A percentile compares a stretch with the other conserved stretches of the same genome.
Conservation (phyloP, 2,888 invertebrate genomes). For the Drosophila multiciliata region DNA sequence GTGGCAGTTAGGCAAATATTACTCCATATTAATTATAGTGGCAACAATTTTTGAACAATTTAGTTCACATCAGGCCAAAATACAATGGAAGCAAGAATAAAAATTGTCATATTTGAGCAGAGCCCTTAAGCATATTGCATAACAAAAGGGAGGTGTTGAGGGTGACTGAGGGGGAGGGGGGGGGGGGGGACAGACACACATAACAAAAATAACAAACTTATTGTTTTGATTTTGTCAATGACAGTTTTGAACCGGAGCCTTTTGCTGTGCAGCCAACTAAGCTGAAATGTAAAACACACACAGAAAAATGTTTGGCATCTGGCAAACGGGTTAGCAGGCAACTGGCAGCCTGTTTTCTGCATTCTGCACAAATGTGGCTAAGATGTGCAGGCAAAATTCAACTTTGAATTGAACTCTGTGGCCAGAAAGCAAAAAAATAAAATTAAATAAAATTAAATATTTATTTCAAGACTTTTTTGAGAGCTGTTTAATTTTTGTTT, state of each 20-base stretch:
- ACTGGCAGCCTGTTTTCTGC: slow-evolving; percentile 49
- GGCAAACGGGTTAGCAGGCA: slow-evolving; percentile 20
- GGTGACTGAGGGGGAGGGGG: not conserved
- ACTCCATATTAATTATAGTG: slow-evolving; percentile 46
- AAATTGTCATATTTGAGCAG: slow-evolving; percentile 18
- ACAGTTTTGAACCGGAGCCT: slow-evolving; percentile 53
- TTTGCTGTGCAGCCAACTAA: slow-evolving; percentile 66
- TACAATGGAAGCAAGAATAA: slow-evolving; percentile 7
- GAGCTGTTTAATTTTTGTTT: not conserved
- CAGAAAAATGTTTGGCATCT: slow-evolving; percentile 40
- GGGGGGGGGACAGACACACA: slow-evolving; percentile 1
- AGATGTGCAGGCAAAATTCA: slow-evolving; percentile 40
- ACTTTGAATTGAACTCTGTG: slow-evolving; percentile 18
- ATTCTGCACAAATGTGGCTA: slow-evolving; percentile 57
- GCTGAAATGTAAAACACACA: slow-evolving; percentile 57
- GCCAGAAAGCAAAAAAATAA: slow-evolving; percentile 22
- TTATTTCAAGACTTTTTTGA: not conserved
- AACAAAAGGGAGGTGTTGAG: slow-evolving; percentile 11
- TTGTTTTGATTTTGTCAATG: slow-evolving; percentile 80
- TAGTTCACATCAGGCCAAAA: slow-evolving; percentile 21
- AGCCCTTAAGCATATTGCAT: slow-evolving; percentile 44
- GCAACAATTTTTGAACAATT: slow-evolving; percentile 45
- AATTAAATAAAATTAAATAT: not conserved
- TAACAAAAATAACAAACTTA: slow-evolving; percentile 72
- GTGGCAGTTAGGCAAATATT: slow-evolving; percentile 50